Evolutionary conservation across 2,113 vertebrate genomes (phyloP).

Genomic region (Tiliqua scincoides): DNA sequence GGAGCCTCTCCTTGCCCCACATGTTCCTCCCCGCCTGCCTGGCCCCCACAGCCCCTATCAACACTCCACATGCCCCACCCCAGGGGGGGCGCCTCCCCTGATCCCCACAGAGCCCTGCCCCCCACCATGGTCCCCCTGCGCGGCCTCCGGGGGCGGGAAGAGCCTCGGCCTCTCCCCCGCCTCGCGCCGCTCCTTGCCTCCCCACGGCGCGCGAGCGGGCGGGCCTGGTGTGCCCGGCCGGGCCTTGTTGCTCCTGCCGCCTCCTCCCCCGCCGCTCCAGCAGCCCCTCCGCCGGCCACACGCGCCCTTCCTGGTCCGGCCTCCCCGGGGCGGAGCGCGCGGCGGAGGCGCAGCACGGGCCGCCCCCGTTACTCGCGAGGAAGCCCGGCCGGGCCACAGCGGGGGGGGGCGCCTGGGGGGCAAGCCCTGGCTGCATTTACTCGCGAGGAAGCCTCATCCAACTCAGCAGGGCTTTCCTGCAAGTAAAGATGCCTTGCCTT

Average conservation of each 20-base stretch:
- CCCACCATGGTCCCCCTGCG: not conserved
- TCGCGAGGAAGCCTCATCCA: too few relatives aligned
- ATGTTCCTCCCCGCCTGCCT: too few relatives aligned
- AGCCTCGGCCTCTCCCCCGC: not conserved
- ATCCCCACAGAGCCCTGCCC: not conserved
- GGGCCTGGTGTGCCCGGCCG: not conserved
- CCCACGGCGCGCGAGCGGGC: not conserved
- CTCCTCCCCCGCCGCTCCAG: not conserved
- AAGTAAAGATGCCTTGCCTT: too few relatives aligned
- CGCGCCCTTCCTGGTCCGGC: constrained; percentile 18
- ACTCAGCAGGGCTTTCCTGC: too few relatives aligned
- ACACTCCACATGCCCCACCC: too few relatives aligned
- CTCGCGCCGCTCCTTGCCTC: not conserved
- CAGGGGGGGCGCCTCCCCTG: too few relatives aligned
- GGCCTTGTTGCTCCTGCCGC: not conserved
- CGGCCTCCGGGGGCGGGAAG: not conserved
- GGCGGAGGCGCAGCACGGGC: accelerated
- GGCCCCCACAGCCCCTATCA: too few relatives aligned
- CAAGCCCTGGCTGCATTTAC: too few relatives aligned
- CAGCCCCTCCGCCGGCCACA: not conserved
- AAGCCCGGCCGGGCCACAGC: too few relatives aligned
- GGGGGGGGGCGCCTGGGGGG: too few relatives aligned
- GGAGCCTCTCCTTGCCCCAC: too few relatives aligned
- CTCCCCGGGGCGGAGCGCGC: constrained; percentile 37
- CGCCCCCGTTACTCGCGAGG: too few relatives aligned